Conservation (phyloP, 2,797 vertebrate species). For the Balearica regulorum region DNA sequence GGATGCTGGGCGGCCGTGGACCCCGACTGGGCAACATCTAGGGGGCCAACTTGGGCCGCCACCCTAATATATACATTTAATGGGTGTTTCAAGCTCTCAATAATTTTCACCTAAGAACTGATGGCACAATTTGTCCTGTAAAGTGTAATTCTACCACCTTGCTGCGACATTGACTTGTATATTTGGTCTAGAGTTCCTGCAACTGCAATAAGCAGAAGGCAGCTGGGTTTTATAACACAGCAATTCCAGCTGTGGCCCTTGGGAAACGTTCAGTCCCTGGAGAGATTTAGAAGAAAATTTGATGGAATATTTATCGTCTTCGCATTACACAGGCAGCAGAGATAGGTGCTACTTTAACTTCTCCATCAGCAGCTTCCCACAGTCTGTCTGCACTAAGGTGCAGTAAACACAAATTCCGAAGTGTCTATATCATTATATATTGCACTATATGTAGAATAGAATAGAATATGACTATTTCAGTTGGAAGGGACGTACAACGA, state of each 20-base stretch:
- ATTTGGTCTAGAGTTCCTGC: neutral
- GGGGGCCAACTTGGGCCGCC: neutral
- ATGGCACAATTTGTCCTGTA: neutral
- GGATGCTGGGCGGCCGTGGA: neutral
- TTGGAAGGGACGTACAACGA: neutral
- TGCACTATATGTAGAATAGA: neutral
- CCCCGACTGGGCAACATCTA: rapidly evolving
- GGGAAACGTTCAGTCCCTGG: neutral
- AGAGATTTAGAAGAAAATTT: neutral
- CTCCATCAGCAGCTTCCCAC: neutral
- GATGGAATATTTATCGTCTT: neutral
- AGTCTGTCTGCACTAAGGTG: neutral
- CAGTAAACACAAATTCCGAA: neutral
- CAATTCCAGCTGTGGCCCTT: neutral
- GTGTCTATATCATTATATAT: neutral
- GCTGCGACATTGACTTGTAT: rapidly evolving
- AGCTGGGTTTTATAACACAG: neutral
- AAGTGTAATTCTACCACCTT: neutral
- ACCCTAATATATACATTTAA: neutral
- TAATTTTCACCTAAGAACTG: neutral
- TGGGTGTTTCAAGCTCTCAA: neutral
- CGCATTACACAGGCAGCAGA: rapidly evolving
- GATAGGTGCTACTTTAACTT: neutral
- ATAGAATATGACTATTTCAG: neutral
- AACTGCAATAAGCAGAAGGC: neutral